Evolutionary conservation across 2,797 vertebrate species (phyloP).

Genomic region (Hydrophis major): DNA sequence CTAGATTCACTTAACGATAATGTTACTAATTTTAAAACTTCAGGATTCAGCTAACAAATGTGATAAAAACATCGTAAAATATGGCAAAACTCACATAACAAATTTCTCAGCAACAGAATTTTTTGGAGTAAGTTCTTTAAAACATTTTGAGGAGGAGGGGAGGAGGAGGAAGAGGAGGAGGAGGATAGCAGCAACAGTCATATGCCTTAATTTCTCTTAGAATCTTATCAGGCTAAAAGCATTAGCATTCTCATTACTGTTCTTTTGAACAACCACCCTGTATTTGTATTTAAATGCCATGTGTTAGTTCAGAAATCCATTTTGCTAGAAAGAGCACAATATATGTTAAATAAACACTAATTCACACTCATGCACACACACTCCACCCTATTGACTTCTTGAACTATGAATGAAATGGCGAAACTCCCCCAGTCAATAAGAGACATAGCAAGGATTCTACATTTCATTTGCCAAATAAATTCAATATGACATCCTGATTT

Average conservation of each 20-base stretch:
- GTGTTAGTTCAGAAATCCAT: neutral
- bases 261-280: neutral
- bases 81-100: no score
- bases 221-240: slow-evolving; percentile 1
- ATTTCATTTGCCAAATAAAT: slow-evolving; percentile 28
- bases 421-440: slow-evolving; percentile 1
- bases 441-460: neutral
- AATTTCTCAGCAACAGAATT: no score
- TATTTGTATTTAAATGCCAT: slow-evolving; percentile 11
- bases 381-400: neutral
- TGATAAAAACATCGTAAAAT: no score
- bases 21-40: no score
- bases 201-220: neutral
- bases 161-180: no score
- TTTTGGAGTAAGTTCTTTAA: no score
- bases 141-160: no score
- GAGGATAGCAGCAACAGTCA: neutral
- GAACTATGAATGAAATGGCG: neutral
- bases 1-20: no score
- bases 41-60: no score
- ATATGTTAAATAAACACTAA: neutral
- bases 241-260: slow-evolving; percentile 11
- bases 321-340: slow-evolving; percentile 41
- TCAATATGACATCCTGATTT: neutral
- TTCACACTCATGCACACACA: neutral